Conservation (phyloP, 2,797 vertebrate genomes). For the Girardinus metallicus region DNA sequence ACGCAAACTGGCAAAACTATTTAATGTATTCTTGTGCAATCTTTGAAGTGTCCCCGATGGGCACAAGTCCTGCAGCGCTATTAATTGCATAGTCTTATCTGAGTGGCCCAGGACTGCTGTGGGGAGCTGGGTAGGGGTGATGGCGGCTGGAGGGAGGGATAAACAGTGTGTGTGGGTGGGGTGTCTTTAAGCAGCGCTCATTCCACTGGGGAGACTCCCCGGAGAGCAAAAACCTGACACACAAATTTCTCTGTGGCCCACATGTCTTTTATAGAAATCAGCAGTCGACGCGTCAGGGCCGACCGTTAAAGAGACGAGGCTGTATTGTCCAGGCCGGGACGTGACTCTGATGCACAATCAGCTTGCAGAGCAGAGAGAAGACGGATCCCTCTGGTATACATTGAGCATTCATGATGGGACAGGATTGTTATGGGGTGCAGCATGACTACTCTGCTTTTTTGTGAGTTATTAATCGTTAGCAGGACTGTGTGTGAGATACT, state of each 20-base stretch:
- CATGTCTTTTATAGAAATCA: slow-evolving; percentile 24
- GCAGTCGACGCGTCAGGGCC: slow-evolving; percentile 4
- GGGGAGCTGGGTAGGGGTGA: slow-evolving; percentile 53
- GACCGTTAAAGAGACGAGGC: slow-evolving; percentile 12
- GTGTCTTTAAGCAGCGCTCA: slow-evolving; percentile 53
- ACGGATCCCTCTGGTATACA: neutral
- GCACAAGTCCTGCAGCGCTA: slow-evolving; percentile 58
- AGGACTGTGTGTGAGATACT: slow-evolving; percentile 33
- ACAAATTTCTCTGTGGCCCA: neutral
- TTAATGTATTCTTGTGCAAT: slow-evolving; percentile 45
- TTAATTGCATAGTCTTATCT: slow-evolving; percentile 78
- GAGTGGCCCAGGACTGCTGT: slow-evolving; percentile 67
- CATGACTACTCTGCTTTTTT: slow-evolving; percentile 1
- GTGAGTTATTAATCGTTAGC: slow-evolving; percentile 25
- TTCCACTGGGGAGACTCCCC: slow-evolving; percentile 48
- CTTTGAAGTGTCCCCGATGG: slow-evolving; percentile 67
- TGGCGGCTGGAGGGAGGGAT: slow-evolving; percentile 14
- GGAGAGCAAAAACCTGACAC: slow-evolving; percentile 26
- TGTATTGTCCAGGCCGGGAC: slow-evolving; percentile 11
- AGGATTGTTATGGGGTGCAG: neutral
- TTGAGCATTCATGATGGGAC: slow-evolving; percentile 23
- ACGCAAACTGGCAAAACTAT: slow-evolving; percentile 17
- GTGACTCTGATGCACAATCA: neutral
- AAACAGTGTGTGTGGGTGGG: slow-evolving; percentile 5
- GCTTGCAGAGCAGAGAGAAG: neutral